Percentiles rank a stretch among this genome's conserved stretches.
Evolutionary conservation across 2,113 vertebrate species (phyloP).

Genomic region (Elephantulus edwardii): DNA sequence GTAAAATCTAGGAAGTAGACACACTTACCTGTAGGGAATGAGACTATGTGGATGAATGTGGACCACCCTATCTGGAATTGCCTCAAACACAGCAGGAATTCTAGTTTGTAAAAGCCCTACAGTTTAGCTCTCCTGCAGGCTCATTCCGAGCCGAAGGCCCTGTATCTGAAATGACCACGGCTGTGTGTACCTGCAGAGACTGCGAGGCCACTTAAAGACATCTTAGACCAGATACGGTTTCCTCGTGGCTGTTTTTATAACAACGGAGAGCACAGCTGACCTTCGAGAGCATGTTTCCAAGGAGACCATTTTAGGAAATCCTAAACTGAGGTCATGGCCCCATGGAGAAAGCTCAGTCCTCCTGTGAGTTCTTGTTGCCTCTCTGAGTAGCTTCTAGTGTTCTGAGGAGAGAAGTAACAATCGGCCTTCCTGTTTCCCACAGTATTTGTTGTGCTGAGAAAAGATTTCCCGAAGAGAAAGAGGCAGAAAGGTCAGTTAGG

Average conservation of each 20-base stretch:
- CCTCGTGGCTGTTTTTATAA: neutral
- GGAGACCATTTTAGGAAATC: neutral
- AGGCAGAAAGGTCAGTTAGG: neutral
- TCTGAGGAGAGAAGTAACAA: neutral
- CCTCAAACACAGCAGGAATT: neutral
- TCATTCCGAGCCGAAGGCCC: neutral
- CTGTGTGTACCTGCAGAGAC: neutral
- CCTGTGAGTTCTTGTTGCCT: neutral
- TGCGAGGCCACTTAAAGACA: neutral
- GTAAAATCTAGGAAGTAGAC: neutral
- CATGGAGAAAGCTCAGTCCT: neutral
- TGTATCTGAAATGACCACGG: neutral
- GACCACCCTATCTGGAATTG: neutral
- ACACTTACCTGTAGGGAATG: neutral
- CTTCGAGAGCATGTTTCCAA: conserved; percentile 5
- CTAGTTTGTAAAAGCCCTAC: neutral
- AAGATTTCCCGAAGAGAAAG: neutral
- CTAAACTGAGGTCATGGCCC: neutral
- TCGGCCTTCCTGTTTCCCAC: neutral
- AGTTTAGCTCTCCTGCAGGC: neutral
- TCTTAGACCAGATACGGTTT: neutral
- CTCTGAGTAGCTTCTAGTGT: neutral
- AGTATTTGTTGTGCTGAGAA: neutral
- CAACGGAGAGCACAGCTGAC: neutral
- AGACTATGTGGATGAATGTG: neutral